Evolutionary conservation across 2,113 vertebrate genomes (phyloP), one percentile per base, ranked within the genome.

Genomic region (Formicarius rufipectus): DNA sequence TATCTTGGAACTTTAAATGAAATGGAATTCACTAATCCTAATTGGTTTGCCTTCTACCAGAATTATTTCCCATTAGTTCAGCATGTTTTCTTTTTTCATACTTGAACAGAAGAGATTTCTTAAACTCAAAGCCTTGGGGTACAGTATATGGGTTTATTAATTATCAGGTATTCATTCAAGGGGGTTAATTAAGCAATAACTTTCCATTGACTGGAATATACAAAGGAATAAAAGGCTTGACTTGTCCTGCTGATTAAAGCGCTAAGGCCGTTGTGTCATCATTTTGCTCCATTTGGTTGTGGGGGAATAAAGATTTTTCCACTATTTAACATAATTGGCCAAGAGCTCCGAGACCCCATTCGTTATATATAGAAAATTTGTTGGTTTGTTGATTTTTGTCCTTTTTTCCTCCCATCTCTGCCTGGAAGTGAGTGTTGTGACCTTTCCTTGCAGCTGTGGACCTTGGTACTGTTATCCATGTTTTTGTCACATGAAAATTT

Each of bases 1-100:
- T 98, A 98, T 98, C 98, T 98, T 97, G 95, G 94, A 98, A 98
- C 97, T 98, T 98, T 98, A 98, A 98, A 98, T 98, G 98, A 98
- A 98, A 98, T 98, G 97, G 97, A 98, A 98, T 98, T 98, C 98
- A 97, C 98, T 98, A 98, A 98, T 98, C 97, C 98, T 98, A 98
- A 98, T 98, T 98, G 97, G 97, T 98, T 98, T 97, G 97, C 97
- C 95, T 98, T 98, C 97, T 97, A 97, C 97, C 42, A 95, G 98
- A 98, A 98, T 97, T 98, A 98, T 98, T 98, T 97, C 97, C 98
- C 97, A 98, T 98, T 98, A 98, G 97, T 98, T 98, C 98, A 98
- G 98, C 97, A 97, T 97, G 96, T 97, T 97, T 97, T 95, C 90
- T 97, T 94, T 94, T 95, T 94, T 98, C 97, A 96, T 97, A 98